Base-by-base conservation (phyloP, 2,797 vertebrate species). In the Morus bassanus region DNA sequence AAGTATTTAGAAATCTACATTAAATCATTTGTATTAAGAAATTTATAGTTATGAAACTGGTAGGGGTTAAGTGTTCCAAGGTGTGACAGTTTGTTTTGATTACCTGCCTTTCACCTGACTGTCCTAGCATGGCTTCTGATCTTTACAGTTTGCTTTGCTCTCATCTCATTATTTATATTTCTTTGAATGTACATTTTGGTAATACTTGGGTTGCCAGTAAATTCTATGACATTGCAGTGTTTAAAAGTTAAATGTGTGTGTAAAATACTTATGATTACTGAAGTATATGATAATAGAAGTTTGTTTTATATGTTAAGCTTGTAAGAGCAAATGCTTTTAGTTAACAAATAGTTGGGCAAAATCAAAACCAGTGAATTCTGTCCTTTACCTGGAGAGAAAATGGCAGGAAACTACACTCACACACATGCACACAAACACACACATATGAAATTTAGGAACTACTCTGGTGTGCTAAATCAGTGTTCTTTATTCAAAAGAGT, bases 341-440 rank as follows among this genome's bases (percentile, higher is more conserved):
- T 59, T 78, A 56, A 37, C 18, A 51, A 67, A 48, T 18, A n/a
- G 19, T 31, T 61, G 18, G 48, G 39, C 35, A 59, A 76, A 88
- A 63, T 7, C 61, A 43, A 92, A 88, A 76, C 6, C 7, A 50
- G 28, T 41, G 21, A 60, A 31, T 82, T 76, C 18, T 63, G 5
- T 64, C 43, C 43, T 63, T 70, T 45, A 69, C 28, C 31, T 53
- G 17, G 37, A 79, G 68, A 69, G 41, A 82, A 79, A 18, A 50
- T n/a, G 28, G 51, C 13, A 60, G 53, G 51, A 70, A 85, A 30
- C 45, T n/a, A 18, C 23, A 22, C 14, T 22, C 27, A 30, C 5
- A 7, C 3, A 23, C 15, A 13, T 45, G 4, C 4, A 7, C 3
- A 27, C 22, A 15, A 3, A 31, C 22, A n/a, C 4, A 7, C 3